A percentile compares a stretch with the other conserved stretches of the same genome.
Evolutionary conservation across 2,888 invertebrate species (phyloP).

Genomic region (Andrena trimmerana): DNA sequence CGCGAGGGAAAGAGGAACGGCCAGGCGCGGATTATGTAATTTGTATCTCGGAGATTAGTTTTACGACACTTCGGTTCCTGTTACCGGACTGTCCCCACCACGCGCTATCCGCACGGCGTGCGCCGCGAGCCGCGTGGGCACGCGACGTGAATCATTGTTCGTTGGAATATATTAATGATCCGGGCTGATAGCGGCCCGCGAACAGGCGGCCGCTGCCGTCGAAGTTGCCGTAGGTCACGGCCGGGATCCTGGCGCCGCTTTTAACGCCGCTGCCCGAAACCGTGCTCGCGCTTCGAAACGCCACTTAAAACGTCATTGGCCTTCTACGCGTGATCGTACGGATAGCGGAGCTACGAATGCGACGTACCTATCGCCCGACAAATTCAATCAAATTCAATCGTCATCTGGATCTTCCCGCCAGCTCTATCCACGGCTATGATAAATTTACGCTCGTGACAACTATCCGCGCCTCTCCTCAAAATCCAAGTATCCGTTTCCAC

Average conservation of each 20-base stretch:
- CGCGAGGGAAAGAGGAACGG: constrained; percentile 14
- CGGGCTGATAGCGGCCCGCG: constrained; percentile 56
- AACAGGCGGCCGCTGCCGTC: constrained; percentile 44
- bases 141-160: constrained; percentile 70
- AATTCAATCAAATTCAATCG: too few relatives aligned
- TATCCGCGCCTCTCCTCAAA: too few relatives aligned
- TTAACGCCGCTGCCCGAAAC: background rate
- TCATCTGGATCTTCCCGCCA: too few relatives aligned
- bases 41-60: constrained; percentile 76
- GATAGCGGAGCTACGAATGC: background rate
- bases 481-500: too few relatives aligned
- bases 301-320: background rate
- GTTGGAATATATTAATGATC: constrained; percentile 71
- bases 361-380: too few relatives aligned
- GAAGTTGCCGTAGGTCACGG: constrained; percentile 59
- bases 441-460: too few relatives aligned
- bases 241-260: constrained; percentile 19
- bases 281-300: background rate
- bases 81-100: constrained; percentile 59
- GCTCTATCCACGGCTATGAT: too few relatives aligned
- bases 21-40: constrained; percentile 69
- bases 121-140: constrained; percentile 49
- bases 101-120: background rate
- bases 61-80: constrained; percentile 73
- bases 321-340: background rate